Conservation (phyloP, 1,140 invertebrate genomes). For the Ctenoplectra terminalis region DNA sequence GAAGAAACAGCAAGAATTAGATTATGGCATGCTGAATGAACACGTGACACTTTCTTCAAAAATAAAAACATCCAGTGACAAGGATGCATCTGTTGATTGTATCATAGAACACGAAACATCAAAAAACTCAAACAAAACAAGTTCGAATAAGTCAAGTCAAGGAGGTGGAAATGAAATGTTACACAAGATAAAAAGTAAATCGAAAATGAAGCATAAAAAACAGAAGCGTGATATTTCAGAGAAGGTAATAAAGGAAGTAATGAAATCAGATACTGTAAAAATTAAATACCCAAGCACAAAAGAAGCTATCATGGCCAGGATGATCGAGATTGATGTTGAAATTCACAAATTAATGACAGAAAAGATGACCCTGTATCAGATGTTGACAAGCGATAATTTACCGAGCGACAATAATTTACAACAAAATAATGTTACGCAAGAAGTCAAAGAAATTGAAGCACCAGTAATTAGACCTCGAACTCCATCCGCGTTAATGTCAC, state of each 20-base stretch:
- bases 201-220: background rate
- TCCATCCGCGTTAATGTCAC: constrained; percentile 24
- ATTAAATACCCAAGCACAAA: background rate
- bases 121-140: background rate
- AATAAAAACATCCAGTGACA: background rate
- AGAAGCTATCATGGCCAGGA: constrained; percentile 73
- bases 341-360: constrained; percentile 79
- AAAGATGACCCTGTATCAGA: constrained; percentile 77
- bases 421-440: background rate
- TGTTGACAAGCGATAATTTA: constrained; percentile 65
- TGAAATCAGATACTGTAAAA: background rate
- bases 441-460: constrained; percentile 1
- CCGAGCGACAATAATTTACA: background rate
- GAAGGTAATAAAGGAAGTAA: background rate
- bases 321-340: constrained; percentile 80
- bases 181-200: constrained; percentile 28
- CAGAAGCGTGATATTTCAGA: background rate
- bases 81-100: background rate
- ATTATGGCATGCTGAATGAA: background rate
- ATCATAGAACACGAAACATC: background rate
- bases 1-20: background rate
- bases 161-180: background rate
- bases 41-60: background rate
- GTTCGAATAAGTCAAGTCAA: background rate
- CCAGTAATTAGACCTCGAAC: background rate